Conservation (phyloP, 2,113 vertebrate species). For the Sinocyclocheilus grahami region DNA sequence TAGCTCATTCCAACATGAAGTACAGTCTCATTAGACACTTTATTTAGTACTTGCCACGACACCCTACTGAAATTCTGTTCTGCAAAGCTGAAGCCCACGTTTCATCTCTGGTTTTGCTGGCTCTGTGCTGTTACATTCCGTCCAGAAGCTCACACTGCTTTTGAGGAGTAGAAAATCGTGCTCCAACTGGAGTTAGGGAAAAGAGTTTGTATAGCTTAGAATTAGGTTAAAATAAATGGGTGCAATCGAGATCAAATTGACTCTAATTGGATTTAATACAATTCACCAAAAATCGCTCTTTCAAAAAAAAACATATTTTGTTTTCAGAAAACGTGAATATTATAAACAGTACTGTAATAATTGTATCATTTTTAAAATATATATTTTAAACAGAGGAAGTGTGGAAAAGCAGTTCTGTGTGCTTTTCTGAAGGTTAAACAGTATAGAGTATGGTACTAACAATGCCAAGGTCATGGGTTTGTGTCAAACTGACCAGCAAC, state of each 20-base stretch:
- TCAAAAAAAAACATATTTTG: too few species aligned
- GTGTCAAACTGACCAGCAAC: too few species aligned
- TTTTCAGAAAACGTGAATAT: too few species aligned
- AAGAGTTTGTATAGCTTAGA: neutral
- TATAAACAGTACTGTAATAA: too few species aligned
- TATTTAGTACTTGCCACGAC: conserved; percentile 8
- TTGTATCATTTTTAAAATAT: too few species aligned
- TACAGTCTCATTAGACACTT: neutral
- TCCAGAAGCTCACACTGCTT: neutral
- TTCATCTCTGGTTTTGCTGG: conserved; percentile 3
- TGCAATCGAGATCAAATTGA: neutral
- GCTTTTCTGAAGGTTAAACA: neutral
- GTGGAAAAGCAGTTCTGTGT: neutral
- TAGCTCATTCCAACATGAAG: neutral
- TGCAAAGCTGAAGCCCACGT: neutral
- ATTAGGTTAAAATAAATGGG: neutral
- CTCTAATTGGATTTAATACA: neutral
- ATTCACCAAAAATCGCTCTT: neutral
- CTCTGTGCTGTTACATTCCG: neutral
- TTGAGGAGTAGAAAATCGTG: neutral
- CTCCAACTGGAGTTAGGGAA: neutral
- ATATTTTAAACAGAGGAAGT: neutral
- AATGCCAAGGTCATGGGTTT: neutral
- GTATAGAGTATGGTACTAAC: neutral
- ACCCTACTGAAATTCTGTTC: neutral